Conservation (phyloP, 2,888 invertebrate species). For the Disparrhopalites patrizii region DNA sequence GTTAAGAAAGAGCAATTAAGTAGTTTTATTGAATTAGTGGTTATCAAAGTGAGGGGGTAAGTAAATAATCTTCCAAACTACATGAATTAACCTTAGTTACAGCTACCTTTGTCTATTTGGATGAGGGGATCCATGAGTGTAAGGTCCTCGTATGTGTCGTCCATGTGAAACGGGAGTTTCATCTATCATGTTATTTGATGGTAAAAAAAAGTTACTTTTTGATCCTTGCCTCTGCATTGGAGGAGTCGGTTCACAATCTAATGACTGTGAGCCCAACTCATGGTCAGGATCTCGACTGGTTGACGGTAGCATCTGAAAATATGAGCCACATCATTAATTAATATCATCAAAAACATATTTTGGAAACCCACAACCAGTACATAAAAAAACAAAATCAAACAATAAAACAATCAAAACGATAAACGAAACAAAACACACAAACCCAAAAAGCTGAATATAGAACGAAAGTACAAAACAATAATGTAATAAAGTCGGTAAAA, state of each 20-base stretch:
- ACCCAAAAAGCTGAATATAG: conserved; percentile 18
- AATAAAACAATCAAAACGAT: conserved; percentile 16
- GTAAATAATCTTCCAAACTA: too few relatives aligned
- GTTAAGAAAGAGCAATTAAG: too few relatives aligned
- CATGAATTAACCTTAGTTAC: too few relatives aligned
- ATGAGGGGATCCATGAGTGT: conserved; percentile 74
- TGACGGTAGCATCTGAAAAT: conserved; percentile 45
- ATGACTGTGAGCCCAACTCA: conserved; percentile 83
- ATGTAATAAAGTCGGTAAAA: too few relatives aligned
- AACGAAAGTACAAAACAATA: conserved; percentile 9
- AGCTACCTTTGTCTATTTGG: conserved; percentile 63
- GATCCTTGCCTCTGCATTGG: conserved; percentile 79
- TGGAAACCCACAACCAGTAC: not conserved
- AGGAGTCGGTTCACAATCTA: conserved; percentile 89
- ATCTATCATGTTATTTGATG: conserved; percentile 57
- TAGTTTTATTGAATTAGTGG: too few relatives aligned
- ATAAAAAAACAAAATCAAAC: too few relatives aligned
- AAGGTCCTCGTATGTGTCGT: conserved; percentile 57
- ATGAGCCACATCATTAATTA: not conserved
- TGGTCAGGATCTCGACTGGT: conserved; percentile 57
- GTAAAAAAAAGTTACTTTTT: conserved; percentile 80
- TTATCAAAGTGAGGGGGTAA: too few relatives aligned
- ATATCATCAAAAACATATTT: not conserved
- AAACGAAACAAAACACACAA: conserved; percentile 19
- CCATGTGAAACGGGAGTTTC: conserved; percentile 37